Conservation (phyloP, 2,888 invertebrate species). For the Amphipoea lucens region DNA sequence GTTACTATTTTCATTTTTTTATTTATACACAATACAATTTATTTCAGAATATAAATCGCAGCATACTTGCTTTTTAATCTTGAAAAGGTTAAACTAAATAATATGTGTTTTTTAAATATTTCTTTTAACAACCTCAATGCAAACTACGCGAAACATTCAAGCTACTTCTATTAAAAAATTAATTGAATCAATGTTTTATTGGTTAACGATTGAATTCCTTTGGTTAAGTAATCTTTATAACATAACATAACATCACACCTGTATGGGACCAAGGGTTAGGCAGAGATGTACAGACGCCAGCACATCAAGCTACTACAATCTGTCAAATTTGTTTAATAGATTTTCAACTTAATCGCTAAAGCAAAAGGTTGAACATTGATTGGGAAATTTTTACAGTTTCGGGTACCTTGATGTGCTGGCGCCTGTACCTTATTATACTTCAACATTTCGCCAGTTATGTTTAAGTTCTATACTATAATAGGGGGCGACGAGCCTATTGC, state of each 20-base stretch:
- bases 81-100: neutral
- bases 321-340: too few relatives aligned
- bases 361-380: too few relatives aligned
- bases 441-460: neutral
- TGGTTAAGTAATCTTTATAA: neutral
- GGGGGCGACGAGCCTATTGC: too few relatives aligned
- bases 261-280: too few relatives aligned
- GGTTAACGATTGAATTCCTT: neutral
- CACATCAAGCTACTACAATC: too few relatives aligned
- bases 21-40: neutral
- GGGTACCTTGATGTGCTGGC: too few relatives aligned
- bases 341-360: too few relatives aligned
- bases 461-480: neutral
- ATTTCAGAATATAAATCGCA: neutral
- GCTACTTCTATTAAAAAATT: constrained; percentile 42
- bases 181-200: constrained; percentile 44
- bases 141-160: constrained; percentile 13
- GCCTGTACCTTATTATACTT: too few relatives aligned
- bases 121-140: neutral
- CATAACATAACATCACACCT: neutral
- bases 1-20: neutral
- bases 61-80: neutral
- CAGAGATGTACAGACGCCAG: too few relatives aligned
- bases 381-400: too few relatives aligned
- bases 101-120: neutral